Conservation (phyloP, 2,113 vertebrate species). For the Ammodytes marinus region DNA sequence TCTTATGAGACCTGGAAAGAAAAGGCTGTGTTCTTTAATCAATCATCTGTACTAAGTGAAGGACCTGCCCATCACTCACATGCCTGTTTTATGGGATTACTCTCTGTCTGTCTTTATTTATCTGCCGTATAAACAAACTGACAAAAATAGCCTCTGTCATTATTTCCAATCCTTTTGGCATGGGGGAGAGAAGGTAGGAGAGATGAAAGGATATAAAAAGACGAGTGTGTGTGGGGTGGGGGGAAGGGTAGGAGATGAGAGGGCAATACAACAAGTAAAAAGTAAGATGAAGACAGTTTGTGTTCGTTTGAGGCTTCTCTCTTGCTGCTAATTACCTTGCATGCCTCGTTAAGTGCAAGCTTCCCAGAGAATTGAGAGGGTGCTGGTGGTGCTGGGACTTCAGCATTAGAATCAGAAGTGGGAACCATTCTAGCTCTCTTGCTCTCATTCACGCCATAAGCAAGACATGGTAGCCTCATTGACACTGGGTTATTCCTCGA, state of each 20-base stretch:
- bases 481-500: constrained; percentile 42
- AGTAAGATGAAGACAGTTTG: constrained; percentile 35
- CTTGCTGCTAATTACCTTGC: constrained; percentile 68
- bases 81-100: constrained; percentile 41
- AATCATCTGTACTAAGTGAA: constrained; percentile 62
- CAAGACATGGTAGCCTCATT: constrained; percentile 47
- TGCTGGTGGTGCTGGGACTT: neutral
- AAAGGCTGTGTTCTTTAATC: constrained; percentile 60
- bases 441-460: constrained; percentile 44
- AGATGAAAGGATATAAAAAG: constrained; percentile 37
- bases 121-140: constrained; percentile 10
- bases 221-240: neutral
- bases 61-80: constrained; percentile 61
- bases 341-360: constrained; percentile 68
- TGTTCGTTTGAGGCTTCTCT: constrained; percentile 53
- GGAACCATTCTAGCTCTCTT: constrained; percentile 11
- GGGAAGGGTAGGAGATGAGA: constrained; percentile 29
- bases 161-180: constrained; percentile 26
- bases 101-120: constrained; percentile 42
- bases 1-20: constrained; percentile 58
- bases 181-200: constrained; percentile 18
- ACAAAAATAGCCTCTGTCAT: constrained; percentile 37
- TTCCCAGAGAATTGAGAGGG: constrained; percentile 28
- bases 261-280: constrained; percentile 30
- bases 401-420: constrained; percentile 27